Evolutionary conservation across 2,888 invertebrate genomes (phyloP), one percentile per base, ranked within the genome.

Genomic region (Drosophila tanythrix): DNA sequence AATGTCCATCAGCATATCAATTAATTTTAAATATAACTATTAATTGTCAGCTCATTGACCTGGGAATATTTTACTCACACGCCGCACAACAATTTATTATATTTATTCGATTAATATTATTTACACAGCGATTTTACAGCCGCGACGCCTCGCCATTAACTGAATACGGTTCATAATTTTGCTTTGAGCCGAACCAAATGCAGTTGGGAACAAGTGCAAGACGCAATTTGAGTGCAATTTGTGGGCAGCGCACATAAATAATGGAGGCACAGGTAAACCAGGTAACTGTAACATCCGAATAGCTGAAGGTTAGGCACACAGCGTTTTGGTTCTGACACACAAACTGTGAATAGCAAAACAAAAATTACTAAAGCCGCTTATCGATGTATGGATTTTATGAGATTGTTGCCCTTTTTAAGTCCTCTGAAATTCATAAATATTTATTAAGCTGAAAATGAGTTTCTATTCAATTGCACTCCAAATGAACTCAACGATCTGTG

Each of bases 281-380:
- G 90, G 82, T 82, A 90, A 91, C 81, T 82, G 74, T 88, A 82
- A 70, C 81, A 86, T 66, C 58, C 18, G n/a, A 38, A n/a, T 56
- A 66, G 70, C 72, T 84, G 88, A 88, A 84, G 88, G 89, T 83
- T 88, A 83, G 57, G 48, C 81, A 38, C 67, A 21, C 48, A 21
- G 67, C 59, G 59, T 69, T 53, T 60, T 50, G 60, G 27, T 48
- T 68, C 53, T 68, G 78, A 53, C 78, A 68, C 59, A 65, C 56
- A 66, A 62, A 60, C 51, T 35, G 36, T 27, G 61, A 51, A 51
- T 59, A 68, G 18, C 29, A 72, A 31, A 50, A 38, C 50, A 72
- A 83, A 83, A 86, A 90, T 91, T 91, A 91, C 91, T 92, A 91
- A 91, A 91, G 81, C 87, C 68, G 89, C 85, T 91, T 88, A 89